Conservation (phyloP, 2,797 vertebrate genomes). For the Malurus splendens region DNA sequence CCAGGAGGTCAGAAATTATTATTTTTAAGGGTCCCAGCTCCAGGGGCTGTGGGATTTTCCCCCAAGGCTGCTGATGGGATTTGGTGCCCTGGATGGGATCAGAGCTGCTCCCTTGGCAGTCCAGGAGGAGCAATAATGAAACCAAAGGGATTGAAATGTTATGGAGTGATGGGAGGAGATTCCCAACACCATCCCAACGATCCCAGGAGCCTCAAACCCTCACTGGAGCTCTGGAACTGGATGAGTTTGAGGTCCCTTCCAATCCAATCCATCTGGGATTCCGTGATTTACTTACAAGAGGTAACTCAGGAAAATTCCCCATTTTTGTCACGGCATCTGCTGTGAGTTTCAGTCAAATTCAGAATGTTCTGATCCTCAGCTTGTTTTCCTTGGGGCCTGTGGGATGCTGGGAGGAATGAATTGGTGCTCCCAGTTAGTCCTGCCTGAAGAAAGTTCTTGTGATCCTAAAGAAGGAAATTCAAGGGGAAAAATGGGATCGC, state of each 20-base stretch:
- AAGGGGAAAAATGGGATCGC: not conserved
- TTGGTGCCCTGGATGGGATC: not conserved
- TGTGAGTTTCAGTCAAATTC: not conserved
- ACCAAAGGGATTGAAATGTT: not conserved
- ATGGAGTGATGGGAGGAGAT: not conserved
- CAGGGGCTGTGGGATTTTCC: not conserved
- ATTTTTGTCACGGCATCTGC: rapidly evolving
- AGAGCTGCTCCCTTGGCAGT: not conserved
- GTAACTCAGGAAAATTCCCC: not conserved
- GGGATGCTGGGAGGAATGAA: not conserved
- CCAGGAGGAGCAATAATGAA: not conserved
- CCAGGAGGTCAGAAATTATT: rapidly evolving
- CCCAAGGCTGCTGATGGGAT: rapidly evolving
- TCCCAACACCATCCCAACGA: not conserved
- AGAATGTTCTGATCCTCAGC: rapidly evolving
- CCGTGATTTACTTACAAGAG: not conserved
- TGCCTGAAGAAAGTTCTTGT: rapidly evolving
- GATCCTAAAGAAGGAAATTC: not conserved
- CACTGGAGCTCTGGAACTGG: not conserved
- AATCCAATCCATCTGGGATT: not conserved
- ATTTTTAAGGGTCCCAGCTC: not conserved
- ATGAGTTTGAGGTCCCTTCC: not conserved
- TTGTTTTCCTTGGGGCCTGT: not conserved
- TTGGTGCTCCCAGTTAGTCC: not conserved
- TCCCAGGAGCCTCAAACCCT: not conserved